Evolutionary conservation across 2,888 invertebrate genomes (phyloP), one percentile per base, ranked within the genome.

Genomic region (Lasioglossum villosulum): DNA sequence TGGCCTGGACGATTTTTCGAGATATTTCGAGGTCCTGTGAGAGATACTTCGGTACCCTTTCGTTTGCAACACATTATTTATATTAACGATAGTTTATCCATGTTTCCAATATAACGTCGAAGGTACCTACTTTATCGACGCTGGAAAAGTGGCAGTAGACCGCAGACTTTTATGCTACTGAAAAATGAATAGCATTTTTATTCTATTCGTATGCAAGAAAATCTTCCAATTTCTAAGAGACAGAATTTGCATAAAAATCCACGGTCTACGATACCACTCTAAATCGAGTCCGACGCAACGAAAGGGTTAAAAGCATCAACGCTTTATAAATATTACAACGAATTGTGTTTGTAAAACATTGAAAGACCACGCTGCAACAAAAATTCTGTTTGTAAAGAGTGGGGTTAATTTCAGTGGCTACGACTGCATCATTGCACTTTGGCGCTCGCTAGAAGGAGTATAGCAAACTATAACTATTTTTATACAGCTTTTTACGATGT

Each of bases 1-100:
- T 56, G n/a, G 56, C n/a, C n/a, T 56, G 56, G n/a, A 56, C 56
- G n/a, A 56, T 56, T 56, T 56, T n/a, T 56, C 48, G 56, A 56
- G n/a, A 56, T 56, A n/a, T n/a, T 56, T n/a, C 1, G n/a, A n/a
- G n/a, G n/a, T 56, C n/a, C 10, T 56, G n/a, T 3, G n/a, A 56
- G 56, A 56, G 12, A 56, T 56, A 6, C n/a, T 56, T 56, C 4
- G n/a, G 12, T n/a, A n/a, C n/a, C n/a, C 56, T 56, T 56, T 56
- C 56, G 56, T n/a, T 19, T 5, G 45, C 45, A 45, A 19, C 16
- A 16, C 16, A 19, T 45, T 45, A 45, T 45, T 19, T 45, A 45
- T 45, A 19, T 45, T 19, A 16, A 45, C 45, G 5, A 1, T 45
- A 16, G 4, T 45, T 45, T n/a, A 12, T n/a, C 56, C 10, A 12